Conservation (phyloP, 2,888 invertebrate genomes). For the Dexiosoma caninum region DNA sequence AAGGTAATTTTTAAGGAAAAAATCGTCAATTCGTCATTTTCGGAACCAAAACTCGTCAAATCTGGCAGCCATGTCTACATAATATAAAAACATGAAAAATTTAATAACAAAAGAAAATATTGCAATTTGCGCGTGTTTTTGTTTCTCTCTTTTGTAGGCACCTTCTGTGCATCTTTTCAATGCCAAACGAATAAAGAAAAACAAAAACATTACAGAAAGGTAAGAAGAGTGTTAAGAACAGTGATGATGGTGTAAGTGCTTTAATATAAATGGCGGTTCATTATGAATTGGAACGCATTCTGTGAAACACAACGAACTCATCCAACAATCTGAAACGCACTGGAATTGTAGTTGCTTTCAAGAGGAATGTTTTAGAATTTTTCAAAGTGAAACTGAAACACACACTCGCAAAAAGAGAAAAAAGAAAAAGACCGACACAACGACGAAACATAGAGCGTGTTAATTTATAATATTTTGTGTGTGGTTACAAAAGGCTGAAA, state of each 20-base stretch:
- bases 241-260: constrained; percentile 5
- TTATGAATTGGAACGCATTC: constrained; percentile 36
- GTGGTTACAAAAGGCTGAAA: constrained; percentile 53
- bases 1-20: no score
- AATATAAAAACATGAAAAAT: no score
- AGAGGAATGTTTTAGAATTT: constrained; percentile 7
- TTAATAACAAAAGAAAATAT: no score
- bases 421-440: constrained; percentile 60
- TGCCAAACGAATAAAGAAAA: constrained; percentile 26
- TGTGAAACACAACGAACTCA: constrained; percentile 14
- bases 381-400: constrained; percentile 2
- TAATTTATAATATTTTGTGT: constrained; percentile 58
- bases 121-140: constrained; percentile 51
- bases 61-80: no score
- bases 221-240: not conserved
- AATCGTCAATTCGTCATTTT: no score
- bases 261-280: constrained; percentile 51
- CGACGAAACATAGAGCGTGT: constrained; percentile 59
- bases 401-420: constrained; percentile 21
- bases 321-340: constrained; percentile 14
- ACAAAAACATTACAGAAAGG: constrained; percentile 33
- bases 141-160: not conserved
- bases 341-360: constrained; percentile 23
- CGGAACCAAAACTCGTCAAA: no score
- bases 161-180: constrained; percentile 11